Conservation (phyloP, 2,888 invertebrate genomes). For the Caenorhabditis drosophilae region DNA sequence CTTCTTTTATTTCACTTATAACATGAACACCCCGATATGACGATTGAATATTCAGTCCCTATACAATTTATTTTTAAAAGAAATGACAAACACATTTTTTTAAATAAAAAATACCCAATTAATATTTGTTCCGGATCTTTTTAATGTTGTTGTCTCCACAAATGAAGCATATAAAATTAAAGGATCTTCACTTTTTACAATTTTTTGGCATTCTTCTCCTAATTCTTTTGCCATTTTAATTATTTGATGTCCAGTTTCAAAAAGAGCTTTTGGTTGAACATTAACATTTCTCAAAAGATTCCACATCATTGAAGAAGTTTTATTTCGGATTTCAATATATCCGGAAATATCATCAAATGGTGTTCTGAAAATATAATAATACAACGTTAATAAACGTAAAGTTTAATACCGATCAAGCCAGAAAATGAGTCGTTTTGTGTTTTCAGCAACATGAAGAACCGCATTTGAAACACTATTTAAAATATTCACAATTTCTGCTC, state of each 20-base stretch:
- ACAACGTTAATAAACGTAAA: too few species aligned
- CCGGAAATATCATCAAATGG: conserved; percentile 74
- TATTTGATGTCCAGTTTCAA: conserved; percentile 37
- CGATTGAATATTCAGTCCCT: conserved; percentile 87
- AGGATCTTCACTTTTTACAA: conserved; percentile 84
- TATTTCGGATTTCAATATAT: conserved; percentile 78
- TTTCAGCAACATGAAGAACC: conserved; percentile 83
- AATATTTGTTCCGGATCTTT: conserved; percentile 28
- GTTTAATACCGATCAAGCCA: conserved; percentile 91
- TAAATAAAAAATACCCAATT: conserved; percentile 44
- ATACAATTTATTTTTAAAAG: neutral
- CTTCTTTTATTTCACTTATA: conserved; percentile 85
- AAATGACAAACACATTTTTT: neutral
- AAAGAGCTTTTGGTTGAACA: conserved; percentile 42
- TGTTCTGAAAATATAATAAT: conserved; percentile 70
- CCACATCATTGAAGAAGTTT: conserved; percentile 42
- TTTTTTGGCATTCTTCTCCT: conserved; percentile 82
- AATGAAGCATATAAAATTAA: conserved; percentile 88
- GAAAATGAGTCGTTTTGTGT: conserved; percentile 84
- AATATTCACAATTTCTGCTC: conserved; percentile 42
- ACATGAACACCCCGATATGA: conserved; percentile 80
- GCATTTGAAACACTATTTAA: conserved; percentile 48
- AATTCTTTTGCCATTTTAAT: conserved; percentile 76
- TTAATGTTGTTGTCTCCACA: conserved; percentile 85
- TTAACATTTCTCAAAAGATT: conserved; percentile 40